Evolutionary conservation across 2,113 vertebrate genomes (phyloP), one percentile per base, ranked within the genome.

Genomic region (Aphyosemion australe): DNA sequence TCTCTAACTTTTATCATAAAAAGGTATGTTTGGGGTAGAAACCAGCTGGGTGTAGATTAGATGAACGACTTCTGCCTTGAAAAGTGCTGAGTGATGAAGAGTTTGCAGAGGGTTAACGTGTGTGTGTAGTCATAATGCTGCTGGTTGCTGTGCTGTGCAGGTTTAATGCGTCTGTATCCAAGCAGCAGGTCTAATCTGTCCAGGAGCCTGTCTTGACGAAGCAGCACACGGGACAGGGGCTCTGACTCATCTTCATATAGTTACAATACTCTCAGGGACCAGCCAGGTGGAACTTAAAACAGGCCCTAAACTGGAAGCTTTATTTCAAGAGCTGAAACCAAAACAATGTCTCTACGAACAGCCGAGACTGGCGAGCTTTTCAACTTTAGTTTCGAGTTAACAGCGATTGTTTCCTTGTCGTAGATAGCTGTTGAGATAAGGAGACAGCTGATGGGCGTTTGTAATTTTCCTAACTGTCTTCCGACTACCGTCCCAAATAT

Each of bases 151-250:
- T 72, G 87, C 80, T 71, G 79, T 70, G 65, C 78, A 83, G 69
- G 67, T 83, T 76, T 85, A 81, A 83, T 87, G 74, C 65, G 52
- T 77, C 72, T 61, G 87, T 91, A 76, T 82, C 84, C 80, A 80
- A 61, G 85, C 85, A 89, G 82, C 84, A 48, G 56, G 72, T 75
- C 59, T 90, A 89, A 76, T 84, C 84, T 80, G 80, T 82, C 82
- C 82, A 16, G 31, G 74, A 69, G 82, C 81, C 46, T 71, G 67
- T 82, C 80, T 86, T 89, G 71, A 76, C 65, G 64, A 53, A 41
- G 76, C 14, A 12, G 60, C 71, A 61, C 52, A 41, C 12, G 74
- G 69, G 76, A 88, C 73, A 15, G 10, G 42, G 71, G 46, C 69
- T 76, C 63, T 86, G 85, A 87, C 78, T 68, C 84, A 90, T 87